phyloP scores from a whole-genome alignment of 1,140 invertebrate genomes.

The Dysdera silvatica region DNA sequence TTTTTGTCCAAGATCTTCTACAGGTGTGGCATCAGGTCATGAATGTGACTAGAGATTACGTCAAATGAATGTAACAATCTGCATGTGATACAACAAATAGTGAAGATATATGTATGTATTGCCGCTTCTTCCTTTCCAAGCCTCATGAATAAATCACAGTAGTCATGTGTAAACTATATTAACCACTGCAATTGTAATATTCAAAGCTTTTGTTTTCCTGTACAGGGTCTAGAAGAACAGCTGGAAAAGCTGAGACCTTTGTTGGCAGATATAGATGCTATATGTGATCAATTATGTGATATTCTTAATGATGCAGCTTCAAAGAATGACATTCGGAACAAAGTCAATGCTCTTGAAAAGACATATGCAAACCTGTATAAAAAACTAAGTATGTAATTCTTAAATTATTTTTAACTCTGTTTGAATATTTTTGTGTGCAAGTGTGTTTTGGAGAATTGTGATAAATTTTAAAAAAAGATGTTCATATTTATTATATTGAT shows the following conservation, averaged over 20 bases:
- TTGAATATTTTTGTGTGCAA: neutral
- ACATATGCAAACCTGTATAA: conserved; percentile 74
- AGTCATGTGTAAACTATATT: no score
- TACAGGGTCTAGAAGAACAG: conserved; percentile 63
- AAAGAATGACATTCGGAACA: conserved; percentile 78
- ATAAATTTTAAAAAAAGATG: neutral
- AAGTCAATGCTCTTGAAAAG: conserved; percentile 67
- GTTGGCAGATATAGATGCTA: conserved; percentile 74
- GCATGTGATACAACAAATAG: no score
- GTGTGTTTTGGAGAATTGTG: neutral
- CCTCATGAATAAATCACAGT: no score
- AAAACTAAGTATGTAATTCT: conserved; percentile 60
- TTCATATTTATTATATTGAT: neutral
- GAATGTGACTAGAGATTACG: no score
- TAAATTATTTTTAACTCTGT: neutral
- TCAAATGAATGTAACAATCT: no score
- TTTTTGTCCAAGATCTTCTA: no score
- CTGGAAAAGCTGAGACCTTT: conserved; percentile 74
- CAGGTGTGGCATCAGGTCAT: no score
- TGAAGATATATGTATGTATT: no score
- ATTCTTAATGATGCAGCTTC: conserved; percentile 81
- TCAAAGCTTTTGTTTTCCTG: no score
- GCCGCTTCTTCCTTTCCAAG: no score
- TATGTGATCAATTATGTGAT: conserved; percentile 73
- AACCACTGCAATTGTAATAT: no score